Evolutionary conservation across 2,888 invertebrate genomes (phyloP).

Genomic region (Barypeithes pellucidus): DNA sequence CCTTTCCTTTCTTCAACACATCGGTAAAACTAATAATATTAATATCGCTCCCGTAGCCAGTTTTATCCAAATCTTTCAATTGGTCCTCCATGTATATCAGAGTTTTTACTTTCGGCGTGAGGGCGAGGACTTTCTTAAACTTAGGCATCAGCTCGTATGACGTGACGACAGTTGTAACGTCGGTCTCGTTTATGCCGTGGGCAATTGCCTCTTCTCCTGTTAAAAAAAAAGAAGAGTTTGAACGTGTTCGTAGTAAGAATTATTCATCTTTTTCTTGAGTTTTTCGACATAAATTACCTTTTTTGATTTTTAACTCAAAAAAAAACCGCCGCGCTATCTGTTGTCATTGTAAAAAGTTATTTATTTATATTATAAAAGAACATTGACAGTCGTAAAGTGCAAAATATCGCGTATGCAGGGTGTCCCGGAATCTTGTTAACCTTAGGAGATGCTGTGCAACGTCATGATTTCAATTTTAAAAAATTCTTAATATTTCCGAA

Average conservation of each 20-base stretch:
- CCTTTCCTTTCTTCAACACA: conserved; percentile 73
- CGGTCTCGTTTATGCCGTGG: conserved; percentile 97
- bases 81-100: conserved; percentile 93
- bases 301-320: no score
- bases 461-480: no score
- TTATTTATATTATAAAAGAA: no score
- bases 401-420: no score
- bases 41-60: conserved; percentile 83
- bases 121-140: conserved; percentile 83
- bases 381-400: no score
- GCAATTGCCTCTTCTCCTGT: conserved; percentile 92
- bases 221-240: background rate
- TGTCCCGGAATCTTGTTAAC: no score
- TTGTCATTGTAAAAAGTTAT: no score
- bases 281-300: no score
- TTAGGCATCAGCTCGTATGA: conserved; percentile 93
- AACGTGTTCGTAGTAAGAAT: background rate
- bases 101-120: conserved; percentile 84
- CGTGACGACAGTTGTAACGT: conserved; percentile 94
- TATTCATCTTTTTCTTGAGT: no score
- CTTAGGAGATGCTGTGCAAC: no score
- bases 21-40: conserved; percentile 84
- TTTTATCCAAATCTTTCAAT: conserved; percentile 79
- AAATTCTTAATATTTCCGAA: no score
- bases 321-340: no score